Base-by-base conservation (phyloP, 2,797 vertebrate species). In the Gobio occitaniae region DNA sequence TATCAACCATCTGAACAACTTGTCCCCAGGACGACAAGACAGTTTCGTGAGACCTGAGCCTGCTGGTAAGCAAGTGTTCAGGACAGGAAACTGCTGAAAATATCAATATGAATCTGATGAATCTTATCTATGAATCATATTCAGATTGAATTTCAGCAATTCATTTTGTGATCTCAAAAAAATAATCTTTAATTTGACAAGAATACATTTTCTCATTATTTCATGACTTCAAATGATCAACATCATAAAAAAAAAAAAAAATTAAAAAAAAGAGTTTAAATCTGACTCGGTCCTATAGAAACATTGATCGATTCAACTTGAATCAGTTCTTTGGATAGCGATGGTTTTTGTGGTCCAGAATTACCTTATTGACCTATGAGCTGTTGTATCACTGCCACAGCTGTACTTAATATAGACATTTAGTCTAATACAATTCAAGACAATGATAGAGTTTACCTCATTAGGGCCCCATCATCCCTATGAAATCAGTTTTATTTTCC, bases 11-110 rank as follows among this genome's bases (percentile, higher is more conserved):
- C 80, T 93, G 88, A 92, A 90, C 90, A 86, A 89, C 91, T 91
- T 95, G 90, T 95, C 78, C 93, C 90, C 93, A 95, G 94, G 93
- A 94, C 83, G 85, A 75, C 94, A 91, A 87, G 93, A 93, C 80
- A 92, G 87, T 89, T 90, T 86, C 16, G 90, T 93, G 87, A 95
- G 92, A 93, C 90, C 93, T 32, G 90, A 91, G 90, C 93, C 91
- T 88, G 93, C 94, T 91, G 94, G 94, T 95, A 96, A 96, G 94
- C 94, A 86, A 65, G 65, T 41, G 65, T 84, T 70, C 47, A 84
- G 83, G 50, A 29, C 50, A 29, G 68, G 81, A 48, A 38, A 83
- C 63, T 68, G 48, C 50, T 74, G 50, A 41, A 78, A 70, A 11
- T 25, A 74, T 66, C 56, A 47, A 66, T 48, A 41, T 32, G 11